Evolutionary conservation across 2,113 vertebrate species (phyloP).

Genomic region (Microtus pennsylvanicus): DNA sequence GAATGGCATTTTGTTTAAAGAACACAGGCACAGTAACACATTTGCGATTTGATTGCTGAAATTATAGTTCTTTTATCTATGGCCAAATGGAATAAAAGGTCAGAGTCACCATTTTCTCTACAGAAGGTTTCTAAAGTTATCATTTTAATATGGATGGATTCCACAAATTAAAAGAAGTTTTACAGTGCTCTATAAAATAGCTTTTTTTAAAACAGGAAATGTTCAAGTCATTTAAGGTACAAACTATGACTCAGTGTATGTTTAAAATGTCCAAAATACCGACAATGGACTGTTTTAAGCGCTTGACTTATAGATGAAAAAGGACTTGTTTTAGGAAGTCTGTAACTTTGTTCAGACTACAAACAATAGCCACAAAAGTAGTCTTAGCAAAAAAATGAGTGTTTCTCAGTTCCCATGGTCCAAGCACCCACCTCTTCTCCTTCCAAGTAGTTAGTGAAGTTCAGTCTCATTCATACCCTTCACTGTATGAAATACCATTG

Average conservation of each 20-base stretch:
- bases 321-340: not conserved
- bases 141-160: constrained; percentile 67
- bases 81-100: constrained; percentile 72
- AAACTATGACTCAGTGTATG: constrained; percentile 62
- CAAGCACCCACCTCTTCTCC: not conserved
- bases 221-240: constrained; percentile 63
- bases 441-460: not conserved
- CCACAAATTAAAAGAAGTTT: constrained; percentile 48
- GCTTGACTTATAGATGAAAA: constrained; percentile 18
- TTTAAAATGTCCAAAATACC: constrained; percentile 51
- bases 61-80: constrained; percentile 58
- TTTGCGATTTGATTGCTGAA: constrained; percentile 60
- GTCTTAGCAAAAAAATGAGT: not conserved
- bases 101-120: constrained; percentile 68
- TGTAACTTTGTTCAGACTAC: constrained; percentile 12
- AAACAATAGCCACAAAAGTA: not conserved
- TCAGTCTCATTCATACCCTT: not conserved
- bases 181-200: constrained; percentile 51
- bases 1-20: constrained; percentile 49
- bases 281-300: constrained; percentile 56
- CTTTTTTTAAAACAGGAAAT: constrained; percentile 62
- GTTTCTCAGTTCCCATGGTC: not conserved
- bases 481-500: constrained; percentile 20
- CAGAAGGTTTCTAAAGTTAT: constrained; percentile 67
- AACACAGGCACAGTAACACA: constrained; percentile 54